These are phyloP conservation scores for Muntiacus muntjak DNA, from an alignment of 2,113 vertebrate species.

Conservation along the genomic window DNA sequence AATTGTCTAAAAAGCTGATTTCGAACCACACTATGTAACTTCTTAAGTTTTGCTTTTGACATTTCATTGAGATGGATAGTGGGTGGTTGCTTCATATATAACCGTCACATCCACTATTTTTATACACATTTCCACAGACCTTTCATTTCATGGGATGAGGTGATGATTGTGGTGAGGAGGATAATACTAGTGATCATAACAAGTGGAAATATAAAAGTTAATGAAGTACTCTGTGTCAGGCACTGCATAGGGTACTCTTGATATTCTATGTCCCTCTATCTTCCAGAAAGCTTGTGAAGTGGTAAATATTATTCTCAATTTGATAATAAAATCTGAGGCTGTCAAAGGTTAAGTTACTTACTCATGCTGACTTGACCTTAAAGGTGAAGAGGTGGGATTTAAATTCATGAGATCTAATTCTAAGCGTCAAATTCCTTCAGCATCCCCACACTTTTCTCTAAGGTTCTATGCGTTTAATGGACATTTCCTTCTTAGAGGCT, in stretches of 20 bases:
- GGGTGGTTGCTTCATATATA: constrained; percentile 20
- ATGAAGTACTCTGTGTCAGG: background rate
- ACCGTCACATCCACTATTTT: background rate
- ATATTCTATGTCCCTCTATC: background rate
- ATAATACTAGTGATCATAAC: background rate
- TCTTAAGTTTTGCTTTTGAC: constrained; percentile 36
- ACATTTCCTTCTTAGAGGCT: background rate
- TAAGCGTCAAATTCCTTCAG: background rate
- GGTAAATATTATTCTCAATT: background rate
- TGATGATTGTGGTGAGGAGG: background rate
- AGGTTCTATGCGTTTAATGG: background rate
- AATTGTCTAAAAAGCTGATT: constrained; percentile 37
- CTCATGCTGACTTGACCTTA: background rate
- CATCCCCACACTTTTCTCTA: background rate
- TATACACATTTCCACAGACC: background rate
- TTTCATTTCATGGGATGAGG: constrained; percentile 15
- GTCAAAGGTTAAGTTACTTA: background rate
- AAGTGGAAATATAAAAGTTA: constrained; percentile 9
- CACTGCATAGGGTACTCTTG: background rate
- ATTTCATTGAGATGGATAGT: constrained; percentile 42
- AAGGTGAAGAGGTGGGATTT: background rate
- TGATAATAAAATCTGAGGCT: background rate
- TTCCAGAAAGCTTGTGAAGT: background rate
- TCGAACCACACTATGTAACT: background rate
- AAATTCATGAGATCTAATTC: constrained; percentile 17